Conservation (phyloP, 1,140 invertebrate genomes). For the Matsumurasca onukii region DNA sequence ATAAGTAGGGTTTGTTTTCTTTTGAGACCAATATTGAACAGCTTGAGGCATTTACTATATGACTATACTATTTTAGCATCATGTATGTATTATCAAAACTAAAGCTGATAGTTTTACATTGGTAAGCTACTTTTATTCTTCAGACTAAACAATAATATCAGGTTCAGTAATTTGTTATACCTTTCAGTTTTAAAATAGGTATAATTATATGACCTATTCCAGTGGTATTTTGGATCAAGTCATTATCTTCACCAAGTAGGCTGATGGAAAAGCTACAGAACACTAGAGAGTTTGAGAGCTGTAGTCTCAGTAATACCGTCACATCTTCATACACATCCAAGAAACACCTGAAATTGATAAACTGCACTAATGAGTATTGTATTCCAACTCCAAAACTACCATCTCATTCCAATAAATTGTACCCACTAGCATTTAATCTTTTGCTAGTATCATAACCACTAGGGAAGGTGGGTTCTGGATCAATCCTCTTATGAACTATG, state of each 20-base stretch:
- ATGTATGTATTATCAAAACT: too few relatives aligned
- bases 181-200: background rate
- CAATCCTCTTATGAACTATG: background rate
- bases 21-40: too few relatives aligned
- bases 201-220: background rate
- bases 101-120: too few relatives aligned
- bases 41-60: too few relatives aligned
- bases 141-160: too few relatives aligned
- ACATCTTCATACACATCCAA: background rate
- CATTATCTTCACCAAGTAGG: background rate
- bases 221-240: background rate
- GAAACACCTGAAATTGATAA: background rate
- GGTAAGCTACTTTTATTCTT: too few relatives aligned
- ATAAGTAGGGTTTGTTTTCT: too few relatives aligned
- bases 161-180: too few relatives aligned
- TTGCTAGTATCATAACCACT: background rate
- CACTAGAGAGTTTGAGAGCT: background rate
- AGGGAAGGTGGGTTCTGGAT: background rate
- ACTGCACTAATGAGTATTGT: background rate
- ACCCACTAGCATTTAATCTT: background rate
- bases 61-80: too few relatives aligned
- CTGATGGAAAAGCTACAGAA: background rate
- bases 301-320: background rate
- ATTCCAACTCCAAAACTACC: background rate
- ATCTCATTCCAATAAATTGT: background rate